phyloP scores from a whole-genome alignment of 2,113 vertebrate species.

The Xiphophorus hellerii region DNA sequence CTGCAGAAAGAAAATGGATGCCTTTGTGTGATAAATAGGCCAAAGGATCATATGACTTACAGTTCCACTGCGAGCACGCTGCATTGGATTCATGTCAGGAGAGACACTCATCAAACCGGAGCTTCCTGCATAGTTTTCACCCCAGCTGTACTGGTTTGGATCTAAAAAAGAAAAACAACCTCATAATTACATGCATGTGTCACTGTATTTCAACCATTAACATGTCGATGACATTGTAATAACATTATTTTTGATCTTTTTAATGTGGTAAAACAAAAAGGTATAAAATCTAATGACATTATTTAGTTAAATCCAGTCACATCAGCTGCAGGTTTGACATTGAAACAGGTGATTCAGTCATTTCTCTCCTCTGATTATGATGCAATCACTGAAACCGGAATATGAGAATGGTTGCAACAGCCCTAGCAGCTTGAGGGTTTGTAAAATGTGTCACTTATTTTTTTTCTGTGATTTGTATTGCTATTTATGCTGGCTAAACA shows the following conservation, averaged over 20 bases:
- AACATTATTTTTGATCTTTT: background rate
- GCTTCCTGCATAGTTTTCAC: conserved; percentile 96
- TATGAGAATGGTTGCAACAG: background rate
- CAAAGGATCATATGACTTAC: conserved; percentile 79
- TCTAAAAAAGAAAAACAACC: conserved; percentile 74
- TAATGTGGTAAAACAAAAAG: background rate
- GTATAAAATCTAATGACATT: background rate
- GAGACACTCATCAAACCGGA: conserved; percentile 96
- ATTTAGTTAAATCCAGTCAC: background rate
- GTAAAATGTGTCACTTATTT: background rate
- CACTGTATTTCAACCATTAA: background rate
- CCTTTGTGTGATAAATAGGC: background rate
- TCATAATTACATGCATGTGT: background rate
- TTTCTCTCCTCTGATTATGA: background rate
- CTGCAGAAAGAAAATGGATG: background rate
- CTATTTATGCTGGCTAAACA: no score
- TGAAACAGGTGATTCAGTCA: background rate
- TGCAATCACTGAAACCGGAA: background rate
- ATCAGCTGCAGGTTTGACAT: background rate
- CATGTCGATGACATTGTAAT: background rate
- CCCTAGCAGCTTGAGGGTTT: background rate
- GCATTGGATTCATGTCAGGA: conserved; percentile 90
- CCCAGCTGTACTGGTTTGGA: conserved; percentile 98
- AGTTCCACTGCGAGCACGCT: conserved; percentile 92
- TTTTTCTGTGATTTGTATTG: no score